These are phyloP conservation scores for Meriones psammophilus DNA, from an alignment of 2,797 vertebrate genomes.

Conservation along the genomic window DNA sequence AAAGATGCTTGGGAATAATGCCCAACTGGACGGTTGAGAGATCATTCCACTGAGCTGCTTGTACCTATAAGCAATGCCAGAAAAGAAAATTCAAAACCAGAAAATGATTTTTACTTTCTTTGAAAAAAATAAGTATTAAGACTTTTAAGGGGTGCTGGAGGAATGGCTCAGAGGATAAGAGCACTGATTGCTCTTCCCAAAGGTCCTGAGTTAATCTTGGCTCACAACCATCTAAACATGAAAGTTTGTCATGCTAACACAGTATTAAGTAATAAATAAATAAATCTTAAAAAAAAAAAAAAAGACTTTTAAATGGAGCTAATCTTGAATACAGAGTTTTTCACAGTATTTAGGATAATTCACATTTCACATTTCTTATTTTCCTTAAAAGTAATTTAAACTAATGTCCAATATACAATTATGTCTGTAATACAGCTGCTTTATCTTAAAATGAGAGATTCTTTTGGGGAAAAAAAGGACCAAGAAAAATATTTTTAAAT, in stretches of 20 bases:
- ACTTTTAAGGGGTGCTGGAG: too few relatives aligned
- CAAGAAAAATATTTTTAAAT: neutral
- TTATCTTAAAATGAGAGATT: neutral
- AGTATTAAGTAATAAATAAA: too few relatives aligned
- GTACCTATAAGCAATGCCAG: neutral
- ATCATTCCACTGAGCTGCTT: neutral
- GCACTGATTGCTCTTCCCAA: too few relatives aligned
- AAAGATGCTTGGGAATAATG: conserved; percentile 14
- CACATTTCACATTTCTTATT: neutral
- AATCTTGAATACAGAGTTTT: conserved; percentile 56
- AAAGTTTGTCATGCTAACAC: too few relatives aligned
- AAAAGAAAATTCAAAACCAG: neutral
- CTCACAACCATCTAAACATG: too few relatives aligned
- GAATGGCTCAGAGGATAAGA: too few relatives aligned
- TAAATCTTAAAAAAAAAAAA: too few relatives aligned
- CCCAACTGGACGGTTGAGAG: neutral
- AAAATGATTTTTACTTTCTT: conserved; percentile 22
- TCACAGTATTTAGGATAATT: neutral
- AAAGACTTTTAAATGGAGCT: neutral
- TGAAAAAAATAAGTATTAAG: conserved; percentile 6
- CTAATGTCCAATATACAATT: neutral
- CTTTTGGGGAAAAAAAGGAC: neutral
- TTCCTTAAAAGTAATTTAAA: conserved; percentile 54
- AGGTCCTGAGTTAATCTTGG: too few relatives aligned
- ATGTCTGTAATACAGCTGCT: too few relatives aligned